Evolutionary conservation across 1,140 invertebrate genomes (phyloP).

Genomic region (Tetramorium alpestre): DNA sequence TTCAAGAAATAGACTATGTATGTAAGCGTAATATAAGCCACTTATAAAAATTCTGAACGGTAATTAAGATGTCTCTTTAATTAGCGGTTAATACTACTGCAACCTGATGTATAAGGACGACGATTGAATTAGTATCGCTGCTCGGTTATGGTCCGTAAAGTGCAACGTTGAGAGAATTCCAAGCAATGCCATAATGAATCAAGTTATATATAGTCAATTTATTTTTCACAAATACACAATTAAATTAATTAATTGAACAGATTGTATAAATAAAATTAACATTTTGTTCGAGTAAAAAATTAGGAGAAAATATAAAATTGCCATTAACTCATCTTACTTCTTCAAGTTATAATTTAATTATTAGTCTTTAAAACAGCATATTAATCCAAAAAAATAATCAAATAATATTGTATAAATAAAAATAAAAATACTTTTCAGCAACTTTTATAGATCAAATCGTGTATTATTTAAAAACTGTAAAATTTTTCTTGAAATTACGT

Average conservation of each 20-base stretch:
- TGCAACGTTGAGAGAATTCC: conserved; percentile 59
- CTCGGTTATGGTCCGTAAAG: conserved; percentile 70
- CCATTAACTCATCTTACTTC: not conserved
- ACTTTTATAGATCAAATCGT: not conserved
- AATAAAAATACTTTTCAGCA: not conserved
- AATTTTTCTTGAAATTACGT: not conserved
- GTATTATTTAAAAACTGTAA: not conserved
- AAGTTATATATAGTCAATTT: not conserved
- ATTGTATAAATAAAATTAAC: not conserved
- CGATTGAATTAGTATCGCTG: conserved; percentile 75
- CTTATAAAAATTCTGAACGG: conserved; percentile 73
- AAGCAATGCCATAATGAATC: not conserved
- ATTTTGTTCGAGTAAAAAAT: not conserved
- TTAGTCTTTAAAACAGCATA: not conserved
- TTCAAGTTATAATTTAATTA: not conserved
- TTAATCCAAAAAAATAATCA: too few relatives aligned
- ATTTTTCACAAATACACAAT: not conserved
- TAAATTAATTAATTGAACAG: not conserved
- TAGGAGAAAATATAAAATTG: not conserved
- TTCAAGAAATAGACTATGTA: not conserved
- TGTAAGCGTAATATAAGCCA: conserved; percentile 64
- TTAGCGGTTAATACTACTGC: conserved; percentile 63
- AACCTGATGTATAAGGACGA: conserved; percentile 51
- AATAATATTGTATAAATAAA: not conserved
- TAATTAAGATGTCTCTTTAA: conserved; percentile 77